Base-by-base conservation (phyloP, 2,797 vertebrate species). In the Platalea minor region DNA sequence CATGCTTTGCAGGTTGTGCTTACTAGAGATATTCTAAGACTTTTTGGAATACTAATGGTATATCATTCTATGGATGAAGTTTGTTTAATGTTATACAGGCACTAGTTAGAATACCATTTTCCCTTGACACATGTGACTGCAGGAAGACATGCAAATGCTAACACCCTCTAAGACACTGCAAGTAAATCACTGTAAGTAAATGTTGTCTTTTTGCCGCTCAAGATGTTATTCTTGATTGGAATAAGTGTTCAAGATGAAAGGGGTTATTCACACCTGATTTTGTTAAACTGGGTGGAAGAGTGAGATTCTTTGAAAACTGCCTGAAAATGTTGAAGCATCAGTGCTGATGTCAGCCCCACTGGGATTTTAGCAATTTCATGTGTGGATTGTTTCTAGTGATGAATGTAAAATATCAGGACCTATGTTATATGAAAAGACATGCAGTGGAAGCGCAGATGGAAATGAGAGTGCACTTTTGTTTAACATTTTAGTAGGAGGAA, bases 121-220 rank as follows among this genome's bases (percentile, higher is more conserved):
- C 13, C 8, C 20, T 41, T 29, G 20, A 57, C 3, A 10, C 4
- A 11, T 0, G 0, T 43, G 19, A 29, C 31, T 81, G 16, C 46
- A 61, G 69, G n/a, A 86, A 43, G 37, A 29, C 26, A n/a, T 68
- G 9, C 9, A 75, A 93, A 88, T 65, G 13, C 2, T 64, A 65
- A 46, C 15, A 56, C 0, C 13, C 17, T 68, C 18, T 41, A 84
- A 59, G 29, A 45, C 5, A 31, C 7, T 50, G 3, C 45, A 80
- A 7, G 3, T 59, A 83, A 90, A 50, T 28, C 5, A 28, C 7
- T 50, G 3, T 48, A 80, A 7, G 3, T 56, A 83, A 90, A 50
- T 28, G 7, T 85, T 77, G 86, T 77, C 9, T 48, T 85, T 94
- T 69, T 65, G 3, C 6, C 63, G 11, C 7, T 81, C 75, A n/a